phyloP scores from a whole-genome alignment of 1,140 invertebrate species.

The Penaeus japonicus region DNA sequence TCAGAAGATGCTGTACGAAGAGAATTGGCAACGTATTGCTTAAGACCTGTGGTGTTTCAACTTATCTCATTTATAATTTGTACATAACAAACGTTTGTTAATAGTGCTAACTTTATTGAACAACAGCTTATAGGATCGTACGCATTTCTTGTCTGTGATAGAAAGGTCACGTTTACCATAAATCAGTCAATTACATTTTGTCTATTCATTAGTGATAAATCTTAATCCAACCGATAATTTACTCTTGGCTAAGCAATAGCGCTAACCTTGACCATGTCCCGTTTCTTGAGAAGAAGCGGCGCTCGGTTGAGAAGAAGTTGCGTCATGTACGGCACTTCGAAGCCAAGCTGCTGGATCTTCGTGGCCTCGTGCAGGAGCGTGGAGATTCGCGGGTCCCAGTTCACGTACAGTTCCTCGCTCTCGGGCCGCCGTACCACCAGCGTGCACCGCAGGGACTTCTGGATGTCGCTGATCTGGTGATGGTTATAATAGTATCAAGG shows the following conservation, averaged over 20 bases:
- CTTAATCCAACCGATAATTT: neutral
- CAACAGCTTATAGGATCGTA: no score
- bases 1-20: constrained; percentile 58
- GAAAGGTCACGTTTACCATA: no score
- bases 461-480: constrained; percentile 53
- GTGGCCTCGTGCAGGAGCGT: constrained; percentile 54
- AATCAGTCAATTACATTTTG: no score
- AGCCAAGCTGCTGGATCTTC: constrained; percentile 56
- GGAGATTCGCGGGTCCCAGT: constrained; percentile 58
- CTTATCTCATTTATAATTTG: no score
- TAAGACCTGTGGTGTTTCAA: neutral
- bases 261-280: constrained; percentile 51
- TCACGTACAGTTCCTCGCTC: constrained; percentile 54
- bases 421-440: constrained; percentile 53
- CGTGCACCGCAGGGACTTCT: constrained; percentile 52
- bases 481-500: no score
- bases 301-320: constrained; percentile 53
- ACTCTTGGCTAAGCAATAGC: no score
- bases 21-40: neutral
- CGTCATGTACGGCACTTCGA: constrained; percentile 56
- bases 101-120: no score
- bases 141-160: no score
- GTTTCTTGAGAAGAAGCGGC: constrained; percentile 47
- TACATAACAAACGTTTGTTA: no score
- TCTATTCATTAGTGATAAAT: no score